Conservation (phyloP, 2,888 invertebrate genomes). For the Epirrhoe alternata region DNA sequence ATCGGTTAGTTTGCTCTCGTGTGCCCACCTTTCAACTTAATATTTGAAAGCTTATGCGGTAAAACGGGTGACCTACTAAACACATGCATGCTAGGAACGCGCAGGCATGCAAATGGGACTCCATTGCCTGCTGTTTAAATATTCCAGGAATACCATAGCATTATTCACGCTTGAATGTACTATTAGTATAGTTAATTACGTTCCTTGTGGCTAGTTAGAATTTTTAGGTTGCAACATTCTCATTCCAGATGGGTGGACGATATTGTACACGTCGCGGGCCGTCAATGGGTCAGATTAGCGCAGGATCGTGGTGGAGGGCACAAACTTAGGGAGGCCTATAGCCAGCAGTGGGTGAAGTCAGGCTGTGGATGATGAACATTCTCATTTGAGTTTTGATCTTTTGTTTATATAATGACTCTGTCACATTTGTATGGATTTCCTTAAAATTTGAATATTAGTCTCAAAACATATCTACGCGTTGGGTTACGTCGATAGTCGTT, state of each 20-base stretch:
- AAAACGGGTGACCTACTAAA: constrained; percentile 17
- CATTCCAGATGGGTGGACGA: too few relatives aligned
- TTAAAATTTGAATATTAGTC: not conserved
- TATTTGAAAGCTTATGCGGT: constrained; percentile 5
- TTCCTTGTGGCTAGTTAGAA: not conserved
- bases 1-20: too few relatives aligned
- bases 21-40: not conserved
- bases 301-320: too few relatives aligned
- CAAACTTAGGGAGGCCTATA: too few relatives aligned
- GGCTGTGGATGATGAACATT: too few relatives aligned
- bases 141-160: constrained; percentile 11
- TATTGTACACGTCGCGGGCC: too few relatives aligned
- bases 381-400: too few relatives aligned
- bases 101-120: constrained; percentile 16
- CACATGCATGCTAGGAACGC: constrained; percentile 19
- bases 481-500: constrained; percentile 11
- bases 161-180: not conserved
- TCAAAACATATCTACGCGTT: not conserved
- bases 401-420: not conserved
- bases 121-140: constrained; percentile 5
- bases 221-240: not conserved
- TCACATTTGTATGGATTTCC: not conserved
- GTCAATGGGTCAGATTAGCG: too few relatives aligned
- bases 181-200: not conserved
- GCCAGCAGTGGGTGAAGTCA: too few relatives aligned